phyloP scores from a whole-genome alignment of 2,797 vertebrate genomes.

The Spheniscus humboldti region DNA sequence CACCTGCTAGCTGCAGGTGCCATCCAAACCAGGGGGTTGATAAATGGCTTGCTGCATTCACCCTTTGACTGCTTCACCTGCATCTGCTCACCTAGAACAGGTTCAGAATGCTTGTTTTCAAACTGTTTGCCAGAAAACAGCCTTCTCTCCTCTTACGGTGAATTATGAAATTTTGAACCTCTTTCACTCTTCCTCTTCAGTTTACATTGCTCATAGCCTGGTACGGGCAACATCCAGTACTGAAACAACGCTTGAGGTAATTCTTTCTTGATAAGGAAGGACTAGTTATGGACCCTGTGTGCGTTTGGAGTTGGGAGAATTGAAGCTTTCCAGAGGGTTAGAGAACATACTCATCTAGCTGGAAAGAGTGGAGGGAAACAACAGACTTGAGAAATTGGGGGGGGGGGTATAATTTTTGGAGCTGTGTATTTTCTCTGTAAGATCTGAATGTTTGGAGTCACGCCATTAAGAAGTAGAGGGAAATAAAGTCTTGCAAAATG shows the following conservation, averaged over 20 bases:
- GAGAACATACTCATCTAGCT: background rate
- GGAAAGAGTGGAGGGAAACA: background rate
- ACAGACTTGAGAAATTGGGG: background rate
- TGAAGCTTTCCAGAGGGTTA: background rate
- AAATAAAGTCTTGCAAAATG: background rate
- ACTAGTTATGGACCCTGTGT: background rate
- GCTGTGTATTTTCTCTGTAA: background rate
- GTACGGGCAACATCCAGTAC: background rate
- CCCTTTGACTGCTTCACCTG: background rate
- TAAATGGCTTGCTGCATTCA: background rate
- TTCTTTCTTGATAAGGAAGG: background rate
- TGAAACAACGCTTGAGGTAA: background rate
- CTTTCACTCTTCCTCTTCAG: background rate
- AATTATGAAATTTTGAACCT: background rate
- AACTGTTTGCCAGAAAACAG: background rate
- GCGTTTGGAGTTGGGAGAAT: background rate
- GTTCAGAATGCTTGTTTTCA: background rate
- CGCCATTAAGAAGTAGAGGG: background rate
- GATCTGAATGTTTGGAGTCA: background rate
- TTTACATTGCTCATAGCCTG: background rate
- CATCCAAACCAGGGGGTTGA: background rate
- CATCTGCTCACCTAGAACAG: background rate
- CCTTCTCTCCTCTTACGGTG: background rate
- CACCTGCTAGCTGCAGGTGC: constrained; percentile 8
- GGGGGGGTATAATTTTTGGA: background rate